Evolutionary conservation across 2,797 vertebrate genomes (phyloP), one percentile per base, ranked within the genome.

Genomic region (Neosilurus mollespiculum): DNA sequence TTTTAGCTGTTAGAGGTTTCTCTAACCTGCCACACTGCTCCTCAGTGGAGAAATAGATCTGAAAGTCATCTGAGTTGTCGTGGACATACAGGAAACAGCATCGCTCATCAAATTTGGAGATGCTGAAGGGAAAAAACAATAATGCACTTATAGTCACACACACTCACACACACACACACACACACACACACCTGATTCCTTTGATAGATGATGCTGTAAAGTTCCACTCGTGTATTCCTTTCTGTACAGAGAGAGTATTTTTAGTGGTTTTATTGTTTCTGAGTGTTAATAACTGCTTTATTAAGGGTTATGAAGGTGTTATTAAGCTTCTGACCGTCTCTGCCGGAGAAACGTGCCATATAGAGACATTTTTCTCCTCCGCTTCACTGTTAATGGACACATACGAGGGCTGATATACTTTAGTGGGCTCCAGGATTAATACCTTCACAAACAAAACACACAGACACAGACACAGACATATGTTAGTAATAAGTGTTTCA

Each of bases 21-120:
- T 3, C 95, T 95, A 87, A 99, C 97, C 97, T 96, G 90, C 91
- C 96, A 81, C 97, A 97, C 14, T 97, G 97, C 56, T 94, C 94
- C 93, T 98, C 96, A 0, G 96, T 98, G 86, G 98, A 98, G 93
- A 98, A 99, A 92, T 96, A 99, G 91, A 99, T 97, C 93, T 99
- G 97, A 94, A 99, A 99, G 92, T 99, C 96, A 8, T 99, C 97
- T 0, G 96, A 97, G 92, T 99, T 98, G 86, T 97, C 95, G 67
- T 96, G 95, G 85, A 99, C 95, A 69, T 98, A 98, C 66, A 99
- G 95, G 94, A 99, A 99, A 91, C 97, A 99, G 90, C 97, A 99
- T 4, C 96, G 95, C 89, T 97, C 97, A 65, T 99, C 98, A 86
- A 97, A 97, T 91, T 98, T 98, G 87, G 97, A 98, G 91, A 98